Evolutionary conservation across 35 echinoderm and acorn worm genomes (phyloP).

Genomic region (Ptychodera flava): DNA sequence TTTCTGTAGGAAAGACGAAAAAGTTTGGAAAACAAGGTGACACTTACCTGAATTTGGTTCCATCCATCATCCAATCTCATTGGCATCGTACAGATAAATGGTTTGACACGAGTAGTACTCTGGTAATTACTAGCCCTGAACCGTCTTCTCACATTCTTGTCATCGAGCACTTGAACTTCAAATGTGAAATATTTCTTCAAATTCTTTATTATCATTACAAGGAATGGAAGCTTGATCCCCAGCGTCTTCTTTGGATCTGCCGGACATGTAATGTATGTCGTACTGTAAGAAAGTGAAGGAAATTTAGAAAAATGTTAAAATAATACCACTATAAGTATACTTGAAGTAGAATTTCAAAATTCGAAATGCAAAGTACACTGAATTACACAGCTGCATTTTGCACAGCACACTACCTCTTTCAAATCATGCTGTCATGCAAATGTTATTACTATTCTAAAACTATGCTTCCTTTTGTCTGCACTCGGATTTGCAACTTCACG

Average conservation of each 20-base stretch:
- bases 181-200: conserved; percentile 99
- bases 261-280: conserved; percentile 90
- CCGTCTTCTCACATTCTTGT: conserved; percentile 91
- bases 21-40: no score
- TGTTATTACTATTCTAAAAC: no score
- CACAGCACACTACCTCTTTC: no score
- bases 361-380: no score
- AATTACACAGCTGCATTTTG: no score
- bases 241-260: conserved; percentile 68
- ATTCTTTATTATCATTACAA: conserved; percentile 99
- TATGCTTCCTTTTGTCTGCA: no score
- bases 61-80: conserved; percentile 99
- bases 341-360: no score
- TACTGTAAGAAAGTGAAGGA: conserved; percentile 38
- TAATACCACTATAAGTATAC: no score
- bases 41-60: conserved; percentile 99
- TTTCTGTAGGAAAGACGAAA: no score
- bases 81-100: conserved; percentile 99
- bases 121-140: conserved; percentile 99
- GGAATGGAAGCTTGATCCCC: conserved; percentile 90
- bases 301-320: not conserved
- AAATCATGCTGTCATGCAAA: no score
- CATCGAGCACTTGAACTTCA: conserved; percentile 96
- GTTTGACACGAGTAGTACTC: conserved; percentile 96
- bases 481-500: no score